A percentile compares a stretch with the other conserved stretches of the same genome.
Conservation (phyloP, 2,797 vertebrate species). For the Dendrocincla tyrannina region DNA sequence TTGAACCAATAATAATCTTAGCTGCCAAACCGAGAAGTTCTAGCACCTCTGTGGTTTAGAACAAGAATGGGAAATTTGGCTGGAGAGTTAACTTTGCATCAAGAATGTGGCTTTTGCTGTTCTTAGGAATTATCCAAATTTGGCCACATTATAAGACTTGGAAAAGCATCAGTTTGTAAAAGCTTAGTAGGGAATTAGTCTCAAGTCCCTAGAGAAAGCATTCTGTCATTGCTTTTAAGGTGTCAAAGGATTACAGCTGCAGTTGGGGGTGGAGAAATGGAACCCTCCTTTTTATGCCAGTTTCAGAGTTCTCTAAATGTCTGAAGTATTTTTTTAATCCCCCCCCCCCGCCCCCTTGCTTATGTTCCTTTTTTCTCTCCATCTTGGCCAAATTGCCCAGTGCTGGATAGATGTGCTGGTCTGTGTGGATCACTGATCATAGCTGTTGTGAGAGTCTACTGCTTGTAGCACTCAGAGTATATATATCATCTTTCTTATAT, state of each 20-base stretch:
- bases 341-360: no score
- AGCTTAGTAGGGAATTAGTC: background rate
- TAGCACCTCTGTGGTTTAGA: background rate
- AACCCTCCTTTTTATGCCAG: background rate
- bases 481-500: background rate
- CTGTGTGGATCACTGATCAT: background rate
- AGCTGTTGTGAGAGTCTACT: background rate
- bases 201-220: background rate
- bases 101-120: conserved; percentile 13
- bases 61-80: conserved; percentile 5
- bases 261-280: background rate
- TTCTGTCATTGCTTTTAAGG: conserved; percentile 20
- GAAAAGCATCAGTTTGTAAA: conserved; percentile 6
- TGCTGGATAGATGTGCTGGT: background rate
- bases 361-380: background rate
- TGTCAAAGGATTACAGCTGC: background rate
- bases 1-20: background rate
- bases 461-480: background rate
- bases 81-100: background rate
- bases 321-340: background rate
- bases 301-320: background rate
- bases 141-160: conserved; percentile 12
- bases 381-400: background rate
- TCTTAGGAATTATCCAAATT: conserved; percentile 35
- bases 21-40: background rate